Percentiles rank a stretch among this genome's conserved stretches.
Conservation (phyloP, 2,888 invertebrate genomes). For the Temnothorax rugatulus region DNA sequence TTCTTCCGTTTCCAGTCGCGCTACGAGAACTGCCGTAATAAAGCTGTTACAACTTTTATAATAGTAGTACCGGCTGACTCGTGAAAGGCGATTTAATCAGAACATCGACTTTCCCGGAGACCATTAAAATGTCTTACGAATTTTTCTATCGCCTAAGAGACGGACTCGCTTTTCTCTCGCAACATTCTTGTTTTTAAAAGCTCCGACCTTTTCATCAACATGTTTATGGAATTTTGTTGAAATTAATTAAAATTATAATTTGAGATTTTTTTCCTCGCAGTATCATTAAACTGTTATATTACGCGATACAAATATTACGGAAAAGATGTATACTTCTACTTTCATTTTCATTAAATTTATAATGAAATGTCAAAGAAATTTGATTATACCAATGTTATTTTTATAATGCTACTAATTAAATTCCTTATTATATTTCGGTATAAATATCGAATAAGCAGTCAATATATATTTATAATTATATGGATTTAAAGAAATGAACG, state of each 20-base stretch:
- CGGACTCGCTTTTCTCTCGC: slow-evolving; percentile 10
- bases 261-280: slow-evolving; percentile 1
- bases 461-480: slow-evolving; percentile 10
- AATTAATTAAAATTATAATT: slow-evolving; percentile 43
- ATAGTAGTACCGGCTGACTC: slow-evolving; percentile 51
- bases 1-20: slow-evolving; percentile 46
- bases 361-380: not conserved
- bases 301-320: not conserved
- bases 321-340: not conserved
- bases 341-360: not conserved
- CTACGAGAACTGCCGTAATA: slow-evolving; percentile 41
- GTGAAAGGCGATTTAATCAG: slow-evolving; percentile 56
- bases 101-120: slow-evolving; percentile 46
- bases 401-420: not conserved
- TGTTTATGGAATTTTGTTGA: slow-evolving; percentile 27
- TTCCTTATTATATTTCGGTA: not conserved
- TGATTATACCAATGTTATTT: not conserved
- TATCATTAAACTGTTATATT: slow-evolving; percentile 11
- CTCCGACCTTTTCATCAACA: slow-evolving; percentile 16
- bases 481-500: slow-evolving; percentile 23
- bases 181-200: slow-evolving; percentile 44
- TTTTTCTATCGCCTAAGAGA: slow-evolving; percentile 51
- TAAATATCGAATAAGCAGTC: not conserved
- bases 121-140: slow-evolving; percentile 56
- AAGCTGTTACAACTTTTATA: slow-evolving; percentile 59